Evolutionary conservation across 2,888 invertebrate species (phyloP).

Genomic region (Hirtodrosophila alboralis): DNA sequence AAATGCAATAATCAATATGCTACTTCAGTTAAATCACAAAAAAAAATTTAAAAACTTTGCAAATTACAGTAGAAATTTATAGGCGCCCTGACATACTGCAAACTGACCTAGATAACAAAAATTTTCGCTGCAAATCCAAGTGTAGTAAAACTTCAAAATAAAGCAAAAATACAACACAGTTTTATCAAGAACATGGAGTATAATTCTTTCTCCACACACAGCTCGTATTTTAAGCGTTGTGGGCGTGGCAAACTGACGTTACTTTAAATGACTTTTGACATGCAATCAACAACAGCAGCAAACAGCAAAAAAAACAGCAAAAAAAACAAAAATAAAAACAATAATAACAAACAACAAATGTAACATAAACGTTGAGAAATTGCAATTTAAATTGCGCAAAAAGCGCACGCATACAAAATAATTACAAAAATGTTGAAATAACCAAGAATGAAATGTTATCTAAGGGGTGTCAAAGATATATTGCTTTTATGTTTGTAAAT

Average conservation of each 20-base stretch:
- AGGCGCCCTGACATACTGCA: slow-evolving; percentile 8
- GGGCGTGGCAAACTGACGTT: slow-evolving; percentile 36
- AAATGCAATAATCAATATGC: too few relatives aligned
- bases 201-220: slow-evolving; percentile 3
- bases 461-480: too few relatives aligned
- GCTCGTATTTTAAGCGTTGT: slow-evolving; percentile 19
- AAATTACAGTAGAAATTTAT: slow-evolving; percentile 18
- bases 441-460: too few relatives aligned
- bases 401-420: background rate
- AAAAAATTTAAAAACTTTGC: too few relatives aligned
- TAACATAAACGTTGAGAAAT: slow-evolving; percentile 22
- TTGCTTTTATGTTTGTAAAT: too few relatives aligned
- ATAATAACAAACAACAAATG: background rate
- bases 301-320: slow-evolving; percentile 17
- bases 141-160: slow-evolving; percentile 13
- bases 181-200: slow-evolving; percentile 6
- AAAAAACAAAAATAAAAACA: background rate
- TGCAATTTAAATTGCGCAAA: slow-evolving; percentile 35
- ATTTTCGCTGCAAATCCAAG: slow-evolving; percentile 2
- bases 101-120: slow-evolving; percentile 35
- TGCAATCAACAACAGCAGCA: slow-evolving; percentile 53
- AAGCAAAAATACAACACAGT: slow-evolving; percentile 20
- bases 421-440: background rate
- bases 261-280: slow-evolving; percentile 60
- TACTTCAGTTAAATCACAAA: too few relatives aligned